phyloP scores from a whole-genome alignment of 2,797 vertebrate genomes.

The Menidia menidia region DNA sequence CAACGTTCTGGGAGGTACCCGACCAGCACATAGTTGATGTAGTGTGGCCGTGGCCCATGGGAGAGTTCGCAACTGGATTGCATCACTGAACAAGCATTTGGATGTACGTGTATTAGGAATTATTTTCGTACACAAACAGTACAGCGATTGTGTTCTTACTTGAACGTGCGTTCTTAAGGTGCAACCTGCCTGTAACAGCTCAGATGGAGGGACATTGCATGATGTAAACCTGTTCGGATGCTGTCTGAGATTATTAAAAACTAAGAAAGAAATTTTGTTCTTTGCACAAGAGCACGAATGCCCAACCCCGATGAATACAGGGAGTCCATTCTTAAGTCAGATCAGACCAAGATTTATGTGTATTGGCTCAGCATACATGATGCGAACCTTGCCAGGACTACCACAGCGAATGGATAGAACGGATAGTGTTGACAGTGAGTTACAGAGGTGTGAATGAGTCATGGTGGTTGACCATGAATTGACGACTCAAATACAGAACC shows the following conservation, averaged over 20 bases:
- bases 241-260: background rate
- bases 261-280: background rate
- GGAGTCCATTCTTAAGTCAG: background rate
- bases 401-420: too few relatives aligned
- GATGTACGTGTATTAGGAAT: conserved; percentile 30
- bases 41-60: conserved; percentile 36
- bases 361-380: too few relatives aligned
- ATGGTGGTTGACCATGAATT: too few relatives aligned
- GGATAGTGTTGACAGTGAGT: too few relatives aligned
- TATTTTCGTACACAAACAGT: conserved; percentile 34
- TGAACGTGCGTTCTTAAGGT: conserved; percentile 5
- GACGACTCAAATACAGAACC: too few relatives aligned
- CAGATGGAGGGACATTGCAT: background rate
- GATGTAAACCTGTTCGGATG: background rate
- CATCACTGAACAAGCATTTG: conserved; percentile 49
- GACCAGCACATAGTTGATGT: conserved; percentile 50
- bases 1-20: conserved; percentile 68
- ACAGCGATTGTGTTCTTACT: conserved; percentile 26
- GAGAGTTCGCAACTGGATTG: conserved; percentile 49
- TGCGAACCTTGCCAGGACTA: too few relatives aligned
- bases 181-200: background rate
- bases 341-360: too few relatives aligned
- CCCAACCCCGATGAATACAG: background rate
- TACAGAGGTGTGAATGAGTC: too few relatives aligned
- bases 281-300: background rate